Base-by-base conservation (phyloP, 2,113 vertebrate species). In the Neogobius melanostomus region DNA sequence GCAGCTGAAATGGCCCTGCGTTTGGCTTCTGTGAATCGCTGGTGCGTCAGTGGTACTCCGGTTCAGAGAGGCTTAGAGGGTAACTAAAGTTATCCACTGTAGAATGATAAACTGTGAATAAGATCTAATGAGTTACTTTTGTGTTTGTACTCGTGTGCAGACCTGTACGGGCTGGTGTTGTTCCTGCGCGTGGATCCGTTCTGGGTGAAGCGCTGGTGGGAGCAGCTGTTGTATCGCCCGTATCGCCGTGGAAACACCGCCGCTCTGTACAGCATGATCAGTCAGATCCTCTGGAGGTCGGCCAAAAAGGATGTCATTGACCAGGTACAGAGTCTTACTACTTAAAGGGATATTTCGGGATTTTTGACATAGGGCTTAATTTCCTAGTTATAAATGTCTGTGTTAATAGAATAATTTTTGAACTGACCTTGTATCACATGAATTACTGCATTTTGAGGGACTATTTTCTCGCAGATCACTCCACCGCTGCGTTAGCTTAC, bases 281-380 rank as follows among this genome's bases (percentile, higher is more conserved):
- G 95, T 63, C 95, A 94, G 76, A 89, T 98, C 76, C 83, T 99
- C 75, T 99, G 98, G 98, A 92, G 98, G 78, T 97, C 97, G 6
- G 96, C 98, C 59, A 99, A 99, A 90, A 98, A 98, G 84, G 96
- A 99, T 66, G 97, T 99, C 73, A 94, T 99, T 65, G 96, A 99
- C 85, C 98, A 99, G 93, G 98, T 98, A 89, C 57, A 28, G 54
- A 16, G 14, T 8, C 50, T 51, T 4, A 3, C 21, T 21, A 21
- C 21, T 21, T 21, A 21, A 21, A 21, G 21, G n/a, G n/a, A n/a
- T n/a, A n/a, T n/a, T n/a, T n/a, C n/a, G n/a, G n/a, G n/a, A n/a
- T n/a, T n/a, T n/a, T n/a, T n/a, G n/a, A n/a, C n/a, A n/a, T n/a
- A n/a, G n/a, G n/a, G n/a, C n/a, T n/a, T n/a, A n/a, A n/a, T n/a